A percentile compares a stretch with the other conserved stretches of the same genome.
phyloP scores from a whole-genome alignment of 2,113 vertebrate genomes.

The Gracilinanus agilis region DNA sequence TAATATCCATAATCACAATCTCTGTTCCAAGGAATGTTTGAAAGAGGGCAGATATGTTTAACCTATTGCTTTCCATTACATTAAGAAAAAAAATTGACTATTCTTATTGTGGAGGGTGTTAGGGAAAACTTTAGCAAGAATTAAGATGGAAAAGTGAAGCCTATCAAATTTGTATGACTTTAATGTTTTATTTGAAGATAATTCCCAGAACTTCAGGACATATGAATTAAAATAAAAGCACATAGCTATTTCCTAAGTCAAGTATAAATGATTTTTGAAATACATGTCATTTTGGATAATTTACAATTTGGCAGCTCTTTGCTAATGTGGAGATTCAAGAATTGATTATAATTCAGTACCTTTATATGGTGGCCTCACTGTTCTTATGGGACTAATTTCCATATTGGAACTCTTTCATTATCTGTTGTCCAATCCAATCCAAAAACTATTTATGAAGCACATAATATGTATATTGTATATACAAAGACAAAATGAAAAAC shows the following conservation, averaged over 20 bases:
- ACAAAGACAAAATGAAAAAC: background rate
- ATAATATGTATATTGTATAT: background rate
- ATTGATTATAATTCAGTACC: background rate
- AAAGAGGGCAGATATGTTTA: background rate
- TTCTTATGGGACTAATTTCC: background rate
- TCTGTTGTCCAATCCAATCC: background rate
- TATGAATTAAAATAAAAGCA: background rate
- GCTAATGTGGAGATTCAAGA: background rate
- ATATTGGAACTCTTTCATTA: background rate
- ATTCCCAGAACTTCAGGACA: background rate
- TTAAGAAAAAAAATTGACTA: background rate
- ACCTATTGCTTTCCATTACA: background rate
- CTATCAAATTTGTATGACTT: background rate
- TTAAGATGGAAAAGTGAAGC: background rate
- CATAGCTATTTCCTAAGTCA: background rate
- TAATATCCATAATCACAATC: background rate
- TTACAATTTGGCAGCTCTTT: background rate
- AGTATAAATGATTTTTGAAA: background rate
- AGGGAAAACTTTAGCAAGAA: background rate
- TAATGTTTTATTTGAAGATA: background rate
- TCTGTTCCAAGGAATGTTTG: background rate
- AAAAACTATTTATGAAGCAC: background rate
- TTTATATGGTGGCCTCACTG: background rate
- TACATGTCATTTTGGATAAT: background rate
- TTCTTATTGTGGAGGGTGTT: background rate